Evolutionary conservation across 2,797 vertebrate genomes (phyloP).

Genomic region (Dendrocincla tyrannina): DNA sequence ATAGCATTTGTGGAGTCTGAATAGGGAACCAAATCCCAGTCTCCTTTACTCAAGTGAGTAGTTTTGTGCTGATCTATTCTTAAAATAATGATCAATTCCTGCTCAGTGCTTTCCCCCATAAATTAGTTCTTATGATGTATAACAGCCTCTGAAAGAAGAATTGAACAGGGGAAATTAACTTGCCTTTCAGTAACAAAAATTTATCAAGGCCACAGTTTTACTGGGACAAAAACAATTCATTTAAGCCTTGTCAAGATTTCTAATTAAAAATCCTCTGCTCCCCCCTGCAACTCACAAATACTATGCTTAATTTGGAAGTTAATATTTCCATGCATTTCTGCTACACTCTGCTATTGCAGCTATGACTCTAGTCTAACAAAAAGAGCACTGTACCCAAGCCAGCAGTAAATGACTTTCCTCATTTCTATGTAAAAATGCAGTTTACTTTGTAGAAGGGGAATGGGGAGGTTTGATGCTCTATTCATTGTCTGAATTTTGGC

Average conservation of each 20-base stretch:
- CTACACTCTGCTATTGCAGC: not conserved
- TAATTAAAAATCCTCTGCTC: constrained; percentile 51
- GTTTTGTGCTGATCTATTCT: constrained; percentile 39
- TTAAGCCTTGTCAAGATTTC: constrained; percentile 44
- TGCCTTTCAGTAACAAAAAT: constrained; percentile 46
- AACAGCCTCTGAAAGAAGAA: constrained; percentile 44
- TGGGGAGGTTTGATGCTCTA: not conserved
- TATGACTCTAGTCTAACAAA: constrained; percentile 21
- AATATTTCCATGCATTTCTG: constrained; percentile 19
- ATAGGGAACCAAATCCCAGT: constrained; percentile 19
- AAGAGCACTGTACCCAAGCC: not conserved
- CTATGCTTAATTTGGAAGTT: constrained; percentile 40
- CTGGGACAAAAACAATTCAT: constrained; percentile 47
- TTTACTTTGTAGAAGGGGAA: not conserved
- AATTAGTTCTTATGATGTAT: constrained; percentile 54
- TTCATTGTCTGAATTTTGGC: not conserved
- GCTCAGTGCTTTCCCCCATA: not conserved
- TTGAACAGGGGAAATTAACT: constrained; percentile 56
- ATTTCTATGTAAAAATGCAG: not conserved
- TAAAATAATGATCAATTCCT: constrained; percentile 47
- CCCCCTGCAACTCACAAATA: constrained; percentile 33
- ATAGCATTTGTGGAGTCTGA: not conserved
- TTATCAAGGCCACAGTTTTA: constrained; percentile 48
- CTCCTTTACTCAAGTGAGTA: constrained; percentile 11
- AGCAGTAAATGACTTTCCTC: not conserved